Base-by-base conservation (phyloP, 2,888 invertebrate genomes). In the Tinea semifulvella region DNA sequence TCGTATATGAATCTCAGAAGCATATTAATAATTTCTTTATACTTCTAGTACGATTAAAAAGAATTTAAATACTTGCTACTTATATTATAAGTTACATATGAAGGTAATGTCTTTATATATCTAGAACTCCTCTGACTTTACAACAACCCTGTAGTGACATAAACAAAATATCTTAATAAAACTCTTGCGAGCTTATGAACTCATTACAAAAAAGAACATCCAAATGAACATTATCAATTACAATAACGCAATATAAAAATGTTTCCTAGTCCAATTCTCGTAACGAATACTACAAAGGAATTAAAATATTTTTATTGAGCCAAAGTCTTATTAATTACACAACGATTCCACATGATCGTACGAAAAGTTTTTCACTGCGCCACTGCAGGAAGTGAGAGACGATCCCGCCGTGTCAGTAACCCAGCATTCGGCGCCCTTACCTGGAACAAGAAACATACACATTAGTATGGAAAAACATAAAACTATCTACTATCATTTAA, bases 401-500 rank as follows among this genome's bases (percentile, higher is more conserved):
- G 10, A 27, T 16, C 11, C 27, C n/a, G 27, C 7, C 50, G 50
- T 53, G 52, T 61, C 66, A 61, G 68, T 67, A 66, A 68, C 73
- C 68, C 71, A 68, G 67, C 57, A 61, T 63, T 59, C 69, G 65
- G 72, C 53, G 57, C 56, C 70, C 76, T 79, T 79, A 79, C 76
- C 79, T 79, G 77, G 36, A 77, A 75, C 70, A 75, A 75, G 13
- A 14, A n/a, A 27, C 14, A 27, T 22, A 18, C 26, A 42, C 18
- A 8, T 36, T 7, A 36, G 8, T 36, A 36, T 7, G 10, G 18
- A 14, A 6, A 36, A 10, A 36, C 18, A 36, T 18, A 18, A 22
- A 22, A 22, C n/a, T 31, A 8, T 22, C 8, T 22, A 22, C 5
- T 22, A 22, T 7, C 5, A 22, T 7, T 7, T 22, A 22, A 22